Conservation (phyloP, 2,797 vertebrate species). For the Sebastes wilsoni region DNA sequence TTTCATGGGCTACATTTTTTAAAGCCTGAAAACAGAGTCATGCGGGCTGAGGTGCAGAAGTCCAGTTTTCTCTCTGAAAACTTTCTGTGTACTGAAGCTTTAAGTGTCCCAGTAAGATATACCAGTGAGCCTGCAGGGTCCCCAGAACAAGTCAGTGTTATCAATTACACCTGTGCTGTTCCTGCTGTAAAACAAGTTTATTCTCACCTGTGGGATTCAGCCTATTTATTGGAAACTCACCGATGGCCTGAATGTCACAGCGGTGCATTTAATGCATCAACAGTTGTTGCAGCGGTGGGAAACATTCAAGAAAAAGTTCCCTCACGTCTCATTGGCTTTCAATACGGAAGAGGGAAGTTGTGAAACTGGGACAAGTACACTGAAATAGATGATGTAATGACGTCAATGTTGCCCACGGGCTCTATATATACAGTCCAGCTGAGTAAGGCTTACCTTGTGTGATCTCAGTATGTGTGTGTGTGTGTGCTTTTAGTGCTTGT, state of each 20-base stretch:
- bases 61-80: too few species aligned
- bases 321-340: conserved; percentile 1
- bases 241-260: neutral
- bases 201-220: neutral
- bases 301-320: neutral
- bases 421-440: conserved; percentile 29
- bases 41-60: too few species aligned
- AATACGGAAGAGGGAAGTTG: neutral
- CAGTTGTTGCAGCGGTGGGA: neutral
- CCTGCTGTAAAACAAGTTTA: neutral
- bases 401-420: conserved; percentile 9
- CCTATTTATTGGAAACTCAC: neutral
- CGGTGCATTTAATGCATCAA: neutral
- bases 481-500: conserved; percentile 21
- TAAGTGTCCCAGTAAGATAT: neutral
- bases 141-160: neutral
- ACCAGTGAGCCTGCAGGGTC: neutral
- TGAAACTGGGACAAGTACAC: conserved; percentile 20
- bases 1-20: too few species aligned
- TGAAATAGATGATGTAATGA: conserved; percentile 30
- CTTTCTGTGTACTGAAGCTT: too few species aligned
- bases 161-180: neutral
- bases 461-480: neutral
- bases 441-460: conserved; percentile 15
- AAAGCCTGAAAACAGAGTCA: too few species aligned